Base-by-base conservation (phyloP, 92 coral and sea anemone species). In the Blastomussa wellsi region DNA sequence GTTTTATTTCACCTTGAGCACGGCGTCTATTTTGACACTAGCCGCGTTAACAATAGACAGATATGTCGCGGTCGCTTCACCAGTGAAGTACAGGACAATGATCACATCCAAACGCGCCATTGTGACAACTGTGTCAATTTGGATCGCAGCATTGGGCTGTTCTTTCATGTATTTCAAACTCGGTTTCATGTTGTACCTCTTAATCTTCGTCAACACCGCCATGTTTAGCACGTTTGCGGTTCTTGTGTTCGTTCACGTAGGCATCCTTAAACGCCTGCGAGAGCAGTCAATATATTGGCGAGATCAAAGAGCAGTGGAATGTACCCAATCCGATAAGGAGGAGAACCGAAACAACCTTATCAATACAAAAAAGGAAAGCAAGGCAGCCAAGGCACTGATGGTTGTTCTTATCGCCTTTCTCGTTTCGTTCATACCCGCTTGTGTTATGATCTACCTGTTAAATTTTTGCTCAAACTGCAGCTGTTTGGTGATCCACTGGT, bases 161-260 rank as follows among this genome's bases (percentile, higher is more conserved):
- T 44, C 49, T 13, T 44, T 44, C 12, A 44, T 44, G 12, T 44
- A 44, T 13, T 44, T 44, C 12, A 44, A 44, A 44, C 49, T 44
- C 49, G 98, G 97, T 0, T 92, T 80, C 82, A 90, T 95, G 22
- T 86, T 80, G 22, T 93, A 92, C 64, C 87, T 94, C 59, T 84
- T 95, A 8, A 88, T 95, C 72, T 95, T 93, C 37, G 97, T 92
- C 39, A 93, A 92, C 84, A 91, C 95, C 15, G 95, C 95, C 14
- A 93, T 95, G 0, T 82, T 92, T 41, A 78, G 90, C 72, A 95
- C 98, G 5, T 93, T 95, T 51, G 82, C 87, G 41, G 93, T 93
- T 7, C 92, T 95, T 9, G 77, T 90, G 7, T 95, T 95, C 74
- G 93, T 91, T 26, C 94, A 93, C 83, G 55, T 72, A 26, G 93